These are phyloP conservation scores for Pica pica DNA, from an alignment of 2,113 vertebrate species.

Conservation along the genomic window DNA sequence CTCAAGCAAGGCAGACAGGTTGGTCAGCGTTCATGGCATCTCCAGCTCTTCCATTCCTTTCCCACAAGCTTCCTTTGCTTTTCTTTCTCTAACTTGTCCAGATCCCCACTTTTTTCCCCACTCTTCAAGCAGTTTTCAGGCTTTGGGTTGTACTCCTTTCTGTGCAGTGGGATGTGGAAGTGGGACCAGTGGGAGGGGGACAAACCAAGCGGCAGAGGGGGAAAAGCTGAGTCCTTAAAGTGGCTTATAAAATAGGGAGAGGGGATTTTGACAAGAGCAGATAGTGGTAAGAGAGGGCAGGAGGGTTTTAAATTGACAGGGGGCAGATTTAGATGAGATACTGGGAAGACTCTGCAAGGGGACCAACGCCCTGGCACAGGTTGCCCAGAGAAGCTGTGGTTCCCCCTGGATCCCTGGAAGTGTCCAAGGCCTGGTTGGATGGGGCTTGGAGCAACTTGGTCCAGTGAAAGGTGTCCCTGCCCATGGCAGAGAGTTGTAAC, in stretches of 20 bases:
- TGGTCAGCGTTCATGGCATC: background rate
- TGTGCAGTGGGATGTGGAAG: slow-evolving; percentile 30
- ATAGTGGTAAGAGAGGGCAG: background rate
- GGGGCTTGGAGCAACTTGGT: accelerated
- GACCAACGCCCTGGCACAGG: background rate
- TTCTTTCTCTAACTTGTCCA: background rate
- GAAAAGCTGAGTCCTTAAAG: background rate
- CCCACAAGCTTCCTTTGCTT: background rate
- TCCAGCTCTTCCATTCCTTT: background rate
- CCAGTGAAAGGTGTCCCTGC: background rate
- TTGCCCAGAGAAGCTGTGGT: background rate
- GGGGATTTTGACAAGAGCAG: background rate
- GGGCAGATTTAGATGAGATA: background rate
- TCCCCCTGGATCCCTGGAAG: background rate
- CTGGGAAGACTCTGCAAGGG: background rate
- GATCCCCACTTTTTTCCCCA: accelerated
- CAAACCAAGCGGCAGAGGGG: accelerated
- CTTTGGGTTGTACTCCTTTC: slow-evolving; percentile 67
- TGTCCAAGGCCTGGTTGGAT: accelerated
- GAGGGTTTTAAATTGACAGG: background rate
- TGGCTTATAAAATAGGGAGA: background rate
- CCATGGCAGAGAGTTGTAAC: background rate
- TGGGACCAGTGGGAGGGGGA: background rate
- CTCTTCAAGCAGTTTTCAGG: slow-evolving; percentile 49
- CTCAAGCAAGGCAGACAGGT: slow-evolving; percentile 95